Evolutionary conservation across 2,797 vertebrate genomes (phyloP), one percentile per base, ranked within the genome.

Genomic region (Bovichtus diacanthus): DNA sequence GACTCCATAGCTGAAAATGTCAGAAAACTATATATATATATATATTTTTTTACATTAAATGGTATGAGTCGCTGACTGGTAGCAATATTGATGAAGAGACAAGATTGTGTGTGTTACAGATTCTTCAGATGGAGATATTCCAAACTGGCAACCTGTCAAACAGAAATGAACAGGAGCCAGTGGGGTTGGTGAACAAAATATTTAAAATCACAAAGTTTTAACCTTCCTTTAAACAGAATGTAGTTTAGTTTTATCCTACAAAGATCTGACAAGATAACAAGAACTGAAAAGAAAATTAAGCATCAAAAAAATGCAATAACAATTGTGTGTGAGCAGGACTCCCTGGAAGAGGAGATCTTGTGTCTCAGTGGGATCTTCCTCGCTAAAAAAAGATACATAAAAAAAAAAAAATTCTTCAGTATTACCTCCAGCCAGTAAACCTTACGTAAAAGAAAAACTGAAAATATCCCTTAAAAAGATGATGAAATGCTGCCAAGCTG

Each of bases 401-500:
- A n/a, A n/a, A n/a, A n/a, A n/a, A n/a, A n/a, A n/a, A n/a, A n/a
- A 34, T 27, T 44, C 15, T n/a, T 62, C 27, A 44, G 27, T n/a
- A 38, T 19, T n/a, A 16, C 31, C 16, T 39, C 7, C 46, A 25
- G 31, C 18, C 54, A 55, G 41, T 38, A 11, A 23, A 41, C 6
- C 1, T 27, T 23, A 19, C 2, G 21, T 36, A 34, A 54, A 38
- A 47, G 3, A 38, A 13, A 31, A 61, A 44, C 0, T 15, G 13
- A 59, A n/a, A 9, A 9, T 10, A 10, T 49, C 3, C n/a, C 41
- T 27, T 23, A 63, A 10, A 56, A 27, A 55, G 44, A 38, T 58
- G 51, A 64, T 59, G 56, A 59, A 69, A 64, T 47, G 13, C 58
- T 23, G 25, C 56, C 49, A 21, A 59, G 39, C 56, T 63, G 18